phyloP scores from a whole-genome alignment of 2,888 invertebrate species.

The Acleris laterana region DNA sequence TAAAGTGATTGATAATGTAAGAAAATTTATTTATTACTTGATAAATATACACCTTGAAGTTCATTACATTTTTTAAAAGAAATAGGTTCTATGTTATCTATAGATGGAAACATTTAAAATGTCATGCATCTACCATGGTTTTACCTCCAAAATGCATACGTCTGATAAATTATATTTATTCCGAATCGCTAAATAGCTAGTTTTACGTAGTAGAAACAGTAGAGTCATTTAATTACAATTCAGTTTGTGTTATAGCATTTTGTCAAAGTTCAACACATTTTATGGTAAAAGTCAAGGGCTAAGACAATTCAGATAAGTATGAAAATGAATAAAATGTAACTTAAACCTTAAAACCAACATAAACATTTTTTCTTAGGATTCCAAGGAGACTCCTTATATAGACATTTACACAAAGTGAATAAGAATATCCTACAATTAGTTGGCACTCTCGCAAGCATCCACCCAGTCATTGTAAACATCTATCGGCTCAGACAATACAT shows the following conservation, averaged over 20 bases:
- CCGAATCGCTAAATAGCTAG: too few relatives aligned
- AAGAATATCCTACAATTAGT: slow-evolving; percentile 55
- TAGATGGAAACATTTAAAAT: too few relatives aligned
- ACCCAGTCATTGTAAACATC: slow-evolving; percentile 99
- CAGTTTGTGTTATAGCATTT: too few relatives aligned
- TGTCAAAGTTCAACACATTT: too few relatives aligned
- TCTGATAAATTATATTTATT: too few relatives aligned
- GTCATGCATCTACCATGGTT: too few relatives aligned
- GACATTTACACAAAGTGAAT: slow-evolving; percentile 1
- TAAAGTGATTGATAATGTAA: slow-evolving; percentile 58
- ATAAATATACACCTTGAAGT: slow-evolving; percentile 11
- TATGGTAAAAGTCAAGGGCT: too few relatives aligned
- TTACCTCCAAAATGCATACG: too few relatives aligned
- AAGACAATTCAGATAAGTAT: background rate
- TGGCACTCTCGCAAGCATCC: slow-evolving; percentile 98
- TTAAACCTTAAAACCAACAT: slow-evolving; percentile 2
- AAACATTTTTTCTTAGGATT: slow-evolving; percentile 16
- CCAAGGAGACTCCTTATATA: slow-evolving; percentile 23
- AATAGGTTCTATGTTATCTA: too few relatives aligned
- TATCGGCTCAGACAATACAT: slow-evolving; percentile 97
- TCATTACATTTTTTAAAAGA: slow-evolving; percentile 2
- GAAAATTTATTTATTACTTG: slow-evolving; percentile 40
- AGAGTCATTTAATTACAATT: too few relatives aligned
- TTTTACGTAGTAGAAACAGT: too few relatives aligned
- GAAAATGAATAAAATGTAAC: background rate